Base-by-base conservation (phyloP, 2,888 invertebrate species). In the Drosophila acutilabella region DNA sequence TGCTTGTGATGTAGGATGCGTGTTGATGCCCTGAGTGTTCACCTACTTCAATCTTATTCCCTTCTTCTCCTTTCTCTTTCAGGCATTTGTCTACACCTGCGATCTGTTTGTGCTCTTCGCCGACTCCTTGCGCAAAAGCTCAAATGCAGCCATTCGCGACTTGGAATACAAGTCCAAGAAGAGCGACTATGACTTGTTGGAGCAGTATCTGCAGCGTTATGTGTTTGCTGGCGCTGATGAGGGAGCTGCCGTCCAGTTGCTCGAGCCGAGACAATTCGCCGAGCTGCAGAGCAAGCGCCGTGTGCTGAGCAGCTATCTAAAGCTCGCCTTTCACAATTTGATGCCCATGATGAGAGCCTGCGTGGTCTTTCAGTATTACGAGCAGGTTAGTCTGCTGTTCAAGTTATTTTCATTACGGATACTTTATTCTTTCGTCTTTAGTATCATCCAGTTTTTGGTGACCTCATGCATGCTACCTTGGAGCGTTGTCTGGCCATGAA, bases 311-410 rank as follows among this genome's bases (percentile, higher is more conserved):
- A 52, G 71, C 23, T 84, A 87, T 42, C 60, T 75, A 4, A 84
- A 84, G 23, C 48, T 84, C n/a, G 23, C 69, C 4, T 62, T 69
- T 14, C 53, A 72, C 3, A 78, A 80, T 36, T 48, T 78, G 23
- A 52, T 84, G 44, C 71, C 73, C 13, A 51, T 59, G n/a, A 84
- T 84, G 83, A 65, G 80, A 3, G 57, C 73, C 6, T 64, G 58
- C 5, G 16, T 50, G 5, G 48, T 73, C 1, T 45, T 71, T 1
- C 78, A 81, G 56, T 67, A 60, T 6, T 84, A 80, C 52, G 71
- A 61, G 2, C 47, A 50, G 26, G 83, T 87, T 8, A 50, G 69
- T 16, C 7, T 5, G 14, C 2, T 18, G 3, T 16, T n/a, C 5
- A 0, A 5, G 2, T 7, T 8, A 1, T 0, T 0, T 4, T 2